phyloP scores from a whole-genome alignment of 2,113 vertebrate species.

The Anthoscopus minutus region DNA sequence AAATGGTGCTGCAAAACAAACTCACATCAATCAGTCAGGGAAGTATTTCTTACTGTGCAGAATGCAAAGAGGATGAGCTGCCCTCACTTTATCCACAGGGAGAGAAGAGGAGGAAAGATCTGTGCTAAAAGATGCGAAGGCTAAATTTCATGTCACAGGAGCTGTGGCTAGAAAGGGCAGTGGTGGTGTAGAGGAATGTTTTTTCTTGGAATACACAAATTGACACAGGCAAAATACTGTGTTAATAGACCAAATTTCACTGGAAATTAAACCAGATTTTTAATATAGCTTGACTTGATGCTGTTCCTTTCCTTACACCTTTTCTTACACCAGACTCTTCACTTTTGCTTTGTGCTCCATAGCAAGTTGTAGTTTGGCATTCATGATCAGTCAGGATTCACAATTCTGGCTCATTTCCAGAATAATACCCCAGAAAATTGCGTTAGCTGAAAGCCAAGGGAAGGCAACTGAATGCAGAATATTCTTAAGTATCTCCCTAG shows the following conservation, averaged over 20 bases:
- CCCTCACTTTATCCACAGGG: not conserved
- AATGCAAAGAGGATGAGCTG: not conserved
- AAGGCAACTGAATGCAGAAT: not conserved
- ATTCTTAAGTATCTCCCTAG: not conserved
- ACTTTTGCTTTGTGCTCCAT: not conserved
- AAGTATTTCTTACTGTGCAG: not conserved
- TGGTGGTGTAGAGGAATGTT: not conserved
- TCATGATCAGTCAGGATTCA: not conserved
- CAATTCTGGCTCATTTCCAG: not conserved
- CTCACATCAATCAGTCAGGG: not conserved
- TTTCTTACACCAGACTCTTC: not conserved
- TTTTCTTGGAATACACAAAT: not conserved
- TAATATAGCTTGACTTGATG: not conserved
- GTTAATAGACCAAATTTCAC: not conserved
- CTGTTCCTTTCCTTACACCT: not conserved
- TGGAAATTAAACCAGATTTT: not conserved
- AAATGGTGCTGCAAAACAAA: not conserved
- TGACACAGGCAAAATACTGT: not conserved
- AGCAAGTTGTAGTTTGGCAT: not conserved
- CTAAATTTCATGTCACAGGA: not conserved
- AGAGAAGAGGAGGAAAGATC: not conserved
- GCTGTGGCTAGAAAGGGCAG: not conserved
- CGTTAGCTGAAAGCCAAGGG: not conserved
- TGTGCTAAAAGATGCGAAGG: not conserved
- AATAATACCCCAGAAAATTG: not conserved